A percentile compares a stretch with the other conserved stretches of the same genome.
phyloP scores from a whole-genome alignment of 2,113 vertebrate species.

The Scolopax mira region DNA sequence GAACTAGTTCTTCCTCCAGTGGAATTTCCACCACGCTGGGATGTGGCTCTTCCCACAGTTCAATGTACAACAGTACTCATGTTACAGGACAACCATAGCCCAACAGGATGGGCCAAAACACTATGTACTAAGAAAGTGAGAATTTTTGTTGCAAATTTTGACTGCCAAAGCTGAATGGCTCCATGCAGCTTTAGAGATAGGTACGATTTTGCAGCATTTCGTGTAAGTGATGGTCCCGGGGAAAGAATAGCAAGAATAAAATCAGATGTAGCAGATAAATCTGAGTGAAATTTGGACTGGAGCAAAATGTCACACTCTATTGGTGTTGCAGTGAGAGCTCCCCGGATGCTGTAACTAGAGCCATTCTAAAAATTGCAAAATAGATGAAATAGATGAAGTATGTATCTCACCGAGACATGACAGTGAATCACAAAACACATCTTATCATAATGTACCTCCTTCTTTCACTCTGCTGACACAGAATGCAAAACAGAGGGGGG shows the following conservation, averaged over 20 bases:
- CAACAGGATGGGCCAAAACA: constrained; percentile 1
- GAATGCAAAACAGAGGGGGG: background rate
- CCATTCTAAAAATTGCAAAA: background rate
- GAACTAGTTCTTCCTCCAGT: background rate
- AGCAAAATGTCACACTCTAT: background rate
- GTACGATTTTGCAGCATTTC: background rate
- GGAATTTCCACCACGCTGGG: background rate
- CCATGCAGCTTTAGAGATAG: constrained; percentile 39
- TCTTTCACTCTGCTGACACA: background rate
- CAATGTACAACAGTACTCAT: background rate
- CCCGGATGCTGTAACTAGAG: background rate
- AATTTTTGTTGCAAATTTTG: background rate
- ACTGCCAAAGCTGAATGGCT: constrained; percentile 31
- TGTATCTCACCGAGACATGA: background rate
- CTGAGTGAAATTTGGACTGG: background rate
- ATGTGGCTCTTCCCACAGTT: background rate
- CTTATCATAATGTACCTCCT: background rate
- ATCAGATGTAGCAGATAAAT: background rate
- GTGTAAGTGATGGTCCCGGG: background rate
- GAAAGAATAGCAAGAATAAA: background rate
- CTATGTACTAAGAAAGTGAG: constrained; percentile 4
- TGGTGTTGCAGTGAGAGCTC: background rate
- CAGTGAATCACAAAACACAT: background rate
- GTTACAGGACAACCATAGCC: background rate
- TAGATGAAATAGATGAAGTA: background rate